A percentile compares a stretch with the other conserved stretches of the same genome.
Evolutionary conservation across 1,140 invertebrate species (phyloP).

Genomic region (Bursaphelenchus mucronatus): DNA sequence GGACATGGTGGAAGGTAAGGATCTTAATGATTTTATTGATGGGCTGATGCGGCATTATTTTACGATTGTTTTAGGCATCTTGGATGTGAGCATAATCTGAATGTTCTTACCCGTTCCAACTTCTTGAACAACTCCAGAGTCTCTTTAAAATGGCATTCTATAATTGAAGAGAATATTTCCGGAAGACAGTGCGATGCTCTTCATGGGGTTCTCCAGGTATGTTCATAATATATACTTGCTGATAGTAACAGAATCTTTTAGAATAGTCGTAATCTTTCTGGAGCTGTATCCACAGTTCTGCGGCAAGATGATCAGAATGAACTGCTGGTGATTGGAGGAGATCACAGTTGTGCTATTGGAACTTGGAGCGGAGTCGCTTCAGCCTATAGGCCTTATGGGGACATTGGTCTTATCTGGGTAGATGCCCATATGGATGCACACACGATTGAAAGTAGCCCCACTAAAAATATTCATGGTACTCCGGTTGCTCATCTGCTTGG

Average conservation of each 20-base stretch:
- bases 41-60: background rate
- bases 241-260: slow-evolving; percentile 18
- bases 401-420: slow-evolving; percentile 52
- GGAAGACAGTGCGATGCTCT: slow-evolving; percentile 39
- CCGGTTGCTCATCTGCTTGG: slow-evolving; percentile 52
- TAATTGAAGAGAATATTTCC: slow-evolving; percentile 43
- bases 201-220: slow-evolving; percentile 45
- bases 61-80: slow-evolving; percentile 41
- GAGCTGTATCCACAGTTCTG: slow-evolving; percentile 29
- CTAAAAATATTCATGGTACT: slow-evolving; percentile 51
- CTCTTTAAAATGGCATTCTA: slow-evolving; percentile 40
- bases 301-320: slow-evolving; percentile 29
- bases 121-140: slow-evolving; percentile 28
- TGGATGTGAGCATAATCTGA: slow-evolving; percentile 45
- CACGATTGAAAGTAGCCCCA: slow-evolving; percentile 36
- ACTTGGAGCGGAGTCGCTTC: slow-evolving; percentile 49
- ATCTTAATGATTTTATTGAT: slow-evolving; percentile 1
- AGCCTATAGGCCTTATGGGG: slow-evolving; percentile 39
- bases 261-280: slow-evolving; percentile 34
- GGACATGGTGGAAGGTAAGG: slow-evolving; percentile 49
- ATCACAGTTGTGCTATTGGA: slow-evolving; percentile 52
- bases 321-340: slow-evolving; percentile 49
- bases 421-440: slow-evolving; percentile 55
- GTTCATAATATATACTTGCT: background rate
- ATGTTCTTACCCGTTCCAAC: slow-evolving; percentile 33